Base-by-base conservation (phyloP, 2,113 vertebrate species). In the Phocoena phocoena region DNA sequence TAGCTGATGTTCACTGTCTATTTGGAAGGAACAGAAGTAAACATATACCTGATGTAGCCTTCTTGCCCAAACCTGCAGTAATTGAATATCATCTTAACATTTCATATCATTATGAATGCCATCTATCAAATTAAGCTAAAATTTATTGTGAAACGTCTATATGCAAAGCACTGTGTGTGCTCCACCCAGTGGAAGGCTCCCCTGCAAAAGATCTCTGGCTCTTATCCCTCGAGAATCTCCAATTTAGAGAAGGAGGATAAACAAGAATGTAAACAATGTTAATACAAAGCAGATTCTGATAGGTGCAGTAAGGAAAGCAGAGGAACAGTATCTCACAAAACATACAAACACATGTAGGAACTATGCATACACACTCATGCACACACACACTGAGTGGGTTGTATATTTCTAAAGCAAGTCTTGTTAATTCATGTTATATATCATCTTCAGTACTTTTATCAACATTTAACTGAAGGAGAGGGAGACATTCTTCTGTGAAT, bases 321-420 rank as follows among this genome's bases (percentile, higher is more conserved):
- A 71, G 25, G 77, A 83, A 36, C 5, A 84, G 8, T 26, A 67
- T 11, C 58, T 87, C n/a, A 84, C 12, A 6, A 95, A 80, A 36
- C 33, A 36, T 10, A 23, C 25, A 11, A 50, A 70, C 3, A 33
- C 0, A 12, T 4, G 0, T 9, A 50, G 13, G 4, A 36, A 23
- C 33, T 26, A 17, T 36, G 8, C 3, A 4, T 14, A 20, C 18
- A 89, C 4, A 41, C 6, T 36, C 33, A 23, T 2, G 4, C n/a
- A 31, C 3, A 41, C 1, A 3, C n/a, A 18, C 13, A 5, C 15
- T 17, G 80, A 94, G 26, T 3, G 1, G 8, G 38, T 0, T 15
- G 17, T 15, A 76, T 33, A 13, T 68, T 81, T 95, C 53, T 81
- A 79, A 92, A 81, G 31, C 11, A 60, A 60, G 28, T 17, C 0